Evolutionary conservation across 2,797 vertebrate species (phyloP), one percentile per base, ranked within the genome.

Genomic region (Microcaecilia unicolor): DNA sequence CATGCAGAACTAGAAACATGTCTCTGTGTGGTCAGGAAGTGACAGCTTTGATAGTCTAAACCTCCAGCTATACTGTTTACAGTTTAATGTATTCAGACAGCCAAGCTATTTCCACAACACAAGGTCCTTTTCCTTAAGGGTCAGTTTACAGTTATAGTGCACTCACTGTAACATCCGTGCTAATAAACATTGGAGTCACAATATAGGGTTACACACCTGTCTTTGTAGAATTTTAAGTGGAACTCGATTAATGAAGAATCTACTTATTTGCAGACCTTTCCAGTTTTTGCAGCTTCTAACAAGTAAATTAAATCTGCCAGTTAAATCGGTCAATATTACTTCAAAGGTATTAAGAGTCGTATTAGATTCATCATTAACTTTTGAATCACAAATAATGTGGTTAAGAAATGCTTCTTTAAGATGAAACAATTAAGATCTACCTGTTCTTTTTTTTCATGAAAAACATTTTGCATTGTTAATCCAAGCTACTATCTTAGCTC

Each of bases 131-230:
- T 44, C 51, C 44, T 9, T 48, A 42, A 46, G 55, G 58, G 63
- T 65, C 65, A 56, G 52, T 71, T 58, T 62, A 66, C 44, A 37
- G 53, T 48, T 60, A 58, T 52, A 57, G 5, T n/a, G n/a, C n/a
- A n/a, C n/a, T n/a, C n/a, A n/a, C n/a, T n/a, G 5, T 64, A 67
- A 64, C 55, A 22, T 67, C 76, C 72, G 81, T 82, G 64, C 41
- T 54, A 69, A 84, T 69, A 70, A 36, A 56, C 58, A 34, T 36
- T 59, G 55, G 19, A 78, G 72, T n/a, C n/a, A n/a, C n/a, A n/a
- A n/a, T n/a, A n/a, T n/a, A n/a, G n/a, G n/a, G 60, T 64, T 55
- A 69, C 55, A 27, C 22, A 45, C 44, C 41, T 51, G 20, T 51
- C 55, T 60, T 50, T 55, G 65, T 60, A 44, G 26, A 61, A 44